A percentile compares a stretch with the other conserved stretches of the same genome.
Evolutionary conservation across 2,113 vertebrate species (phyloP).

Genomic region (Menidia beryllina): DNA sequence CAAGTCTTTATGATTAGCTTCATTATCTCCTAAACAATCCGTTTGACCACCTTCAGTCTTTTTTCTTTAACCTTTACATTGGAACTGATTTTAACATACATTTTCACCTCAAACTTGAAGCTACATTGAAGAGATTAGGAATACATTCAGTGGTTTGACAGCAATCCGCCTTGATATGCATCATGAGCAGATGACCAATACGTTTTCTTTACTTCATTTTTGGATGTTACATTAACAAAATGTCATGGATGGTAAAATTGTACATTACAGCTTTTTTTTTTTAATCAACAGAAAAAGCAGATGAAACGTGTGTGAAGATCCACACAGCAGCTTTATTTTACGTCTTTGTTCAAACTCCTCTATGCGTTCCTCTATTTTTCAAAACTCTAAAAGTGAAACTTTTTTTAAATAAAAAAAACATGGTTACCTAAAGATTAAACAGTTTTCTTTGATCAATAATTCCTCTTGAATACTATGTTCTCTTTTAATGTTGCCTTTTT

Average conservation of each 20-base stretch:
- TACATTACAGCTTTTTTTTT: too few relatives aligned
- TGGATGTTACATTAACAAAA: background rate
- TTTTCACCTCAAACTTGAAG: too few relatives aligned
- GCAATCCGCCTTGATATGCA: background rate
- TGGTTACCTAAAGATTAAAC: conserved; percentile 62
- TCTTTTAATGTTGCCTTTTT: conserved; percentile 63
- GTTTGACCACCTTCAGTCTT: too few relatives aligned
- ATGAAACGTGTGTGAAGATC: background rate
- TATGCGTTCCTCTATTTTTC: too few relatives aligned
- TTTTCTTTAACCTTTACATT: too few relatives aligned
- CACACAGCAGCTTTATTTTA: background rate
- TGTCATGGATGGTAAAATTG: background rate
- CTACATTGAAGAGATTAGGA: too few relatives aligned
- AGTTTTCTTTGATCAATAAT: conserved; percentile 72
- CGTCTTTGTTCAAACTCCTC: background rate
- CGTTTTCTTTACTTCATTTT: background rate
- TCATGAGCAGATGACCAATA: background rate
- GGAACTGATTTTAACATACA: too few relatives aligned
- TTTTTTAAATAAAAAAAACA: conserved; percentile 18
- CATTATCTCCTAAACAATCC: too few relatives aligned
- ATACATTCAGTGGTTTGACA: too few relatives aligned
- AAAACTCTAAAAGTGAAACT: too few relatives aligned
- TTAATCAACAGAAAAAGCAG: background rate
- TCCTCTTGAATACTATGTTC: conserved; percentile 56
- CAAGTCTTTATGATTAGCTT: too few relatives aligned